phyloP scores from a whole-genome alignment of 2,113 vertebrate species.

The Semnopithecus entellus region DNA sequence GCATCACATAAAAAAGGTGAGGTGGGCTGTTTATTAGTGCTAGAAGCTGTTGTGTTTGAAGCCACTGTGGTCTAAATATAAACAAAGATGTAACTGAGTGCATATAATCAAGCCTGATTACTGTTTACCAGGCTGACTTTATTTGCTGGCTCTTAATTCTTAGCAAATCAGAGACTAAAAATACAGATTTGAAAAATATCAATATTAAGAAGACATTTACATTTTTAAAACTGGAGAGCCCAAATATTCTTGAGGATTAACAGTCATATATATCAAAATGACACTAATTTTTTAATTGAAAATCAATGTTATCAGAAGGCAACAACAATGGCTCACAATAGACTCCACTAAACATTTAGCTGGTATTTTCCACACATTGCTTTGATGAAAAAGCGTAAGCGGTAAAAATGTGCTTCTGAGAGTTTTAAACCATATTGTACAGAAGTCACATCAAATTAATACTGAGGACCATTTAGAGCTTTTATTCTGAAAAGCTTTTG shows the following conservation, averaged over 20 bases:
- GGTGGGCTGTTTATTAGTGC: slow-evolving; percentile 52
- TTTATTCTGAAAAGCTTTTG: slow-evolving; percentile 98
- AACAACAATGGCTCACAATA: slow-evolving; percentile 88
- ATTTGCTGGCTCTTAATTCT: slow-evolving; percentile 53
- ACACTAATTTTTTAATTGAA: slow-evolving; percentile 59
- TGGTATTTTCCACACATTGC: slow-evolving; percentile 87
- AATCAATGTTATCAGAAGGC: slow-evolving; percentile 70
- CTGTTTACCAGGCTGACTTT: slow-evolving; percentile 62
- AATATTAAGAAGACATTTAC: slow-evolving; percentile 46
- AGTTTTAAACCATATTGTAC: slow-evolving; percentile 96
- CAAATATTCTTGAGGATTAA: slow-evolving; percentile 71
- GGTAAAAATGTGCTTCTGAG: slow-evolving; percentile 91
- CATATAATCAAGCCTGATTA: slow-evolving; percentile 60
- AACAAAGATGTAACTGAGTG: slow-evolving; percentile 75
- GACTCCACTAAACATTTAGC: slow-evolving; percentile 90
- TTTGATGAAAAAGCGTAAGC: slow-evolving; percentile 90
- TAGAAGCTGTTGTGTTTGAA: slow-evolving; percentile 24
- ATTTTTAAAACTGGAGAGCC: slow-evolving; percentile 50
- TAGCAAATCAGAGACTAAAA: slow-evolving; percentile 54
- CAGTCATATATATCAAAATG: slow-evolving; percentile 58
- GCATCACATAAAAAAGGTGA: neutral
- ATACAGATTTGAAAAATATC: slow-evolving; percentile 3
- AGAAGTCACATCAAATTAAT: slow-evolving; percentile 99
- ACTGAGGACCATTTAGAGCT: slow-evolving; percentile 98
- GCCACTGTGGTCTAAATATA: slow-evolving; percentile 52